These are phyloP conservation scores for Hyperoplus lanceolatus DNA, from an alignment of 2,797 vertebrate species.

Conservation along the genomic window DNA sequence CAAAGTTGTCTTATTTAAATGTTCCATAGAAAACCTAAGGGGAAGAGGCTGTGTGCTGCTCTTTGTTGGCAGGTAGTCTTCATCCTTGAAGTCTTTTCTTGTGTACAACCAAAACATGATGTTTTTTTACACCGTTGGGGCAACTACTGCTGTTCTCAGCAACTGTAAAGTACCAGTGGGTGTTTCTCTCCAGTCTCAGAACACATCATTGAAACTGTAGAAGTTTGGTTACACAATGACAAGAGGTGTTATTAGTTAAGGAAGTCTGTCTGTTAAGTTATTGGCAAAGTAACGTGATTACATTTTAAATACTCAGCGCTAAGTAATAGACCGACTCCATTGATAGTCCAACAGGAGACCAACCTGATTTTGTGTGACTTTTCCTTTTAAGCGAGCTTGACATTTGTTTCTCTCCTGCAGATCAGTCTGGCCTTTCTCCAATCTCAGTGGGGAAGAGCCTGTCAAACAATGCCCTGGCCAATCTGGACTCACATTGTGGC, in stretches of 20 bases:
- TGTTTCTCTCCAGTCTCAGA: neutral
- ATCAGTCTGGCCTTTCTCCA: no score
- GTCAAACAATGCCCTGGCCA: no score
- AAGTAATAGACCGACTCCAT: neutral
- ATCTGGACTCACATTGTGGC: no score
- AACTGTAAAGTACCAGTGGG: neutral
- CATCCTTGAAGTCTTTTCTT: neutral
- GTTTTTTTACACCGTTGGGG: neutral
- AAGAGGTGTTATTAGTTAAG: neutral
- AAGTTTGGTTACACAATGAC: neutral
- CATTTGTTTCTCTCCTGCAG: no score
- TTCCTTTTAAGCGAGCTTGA: no score
- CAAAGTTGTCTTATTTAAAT: neutral
- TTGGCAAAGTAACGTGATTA: constrained; percentile 2
- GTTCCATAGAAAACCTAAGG: neutral
- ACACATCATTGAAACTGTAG: neutral
- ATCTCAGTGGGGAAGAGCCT: no score
- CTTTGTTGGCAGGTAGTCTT: neutral
- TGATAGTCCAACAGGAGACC: no score
- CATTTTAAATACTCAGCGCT: neutral
- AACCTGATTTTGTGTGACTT: no score
- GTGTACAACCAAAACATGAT: neutral
- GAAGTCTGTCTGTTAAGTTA: neutral
- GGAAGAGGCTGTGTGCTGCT: neutral
- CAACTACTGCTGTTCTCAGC: neutral